Evolutionary conservation across 2,797 vertebrate species (phyloP).

Genomic region (Halcyon badia): DNA sequence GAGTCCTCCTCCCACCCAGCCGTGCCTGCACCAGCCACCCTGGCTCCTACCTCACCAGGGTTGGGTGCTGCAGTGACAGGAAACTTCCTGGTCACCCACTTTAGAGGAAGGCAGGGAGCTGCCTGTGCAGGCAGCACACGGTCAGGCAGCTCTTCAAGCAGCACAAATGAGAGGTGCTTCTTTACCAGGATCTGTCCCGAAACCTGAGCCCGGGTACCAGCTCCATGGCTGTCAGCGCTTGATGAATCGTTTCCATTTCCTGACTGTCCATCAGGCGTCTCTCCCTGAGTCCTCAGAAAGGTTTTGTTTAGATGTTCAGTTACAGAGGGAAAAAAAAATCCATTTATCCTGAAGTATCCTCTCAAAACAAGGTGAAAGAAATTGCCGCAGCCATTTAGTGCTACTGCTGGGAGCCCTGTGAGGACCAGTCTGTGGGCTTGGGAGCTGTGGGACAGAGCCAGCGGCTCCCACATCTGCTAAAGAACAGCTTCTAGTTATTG

Average conservation of each 20-base stretch:
- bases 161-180: constrained; percentile 17
- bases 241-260: constrained; percentile 79
- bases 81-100: accelerated
- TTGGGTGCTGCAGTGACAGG: not conserved
- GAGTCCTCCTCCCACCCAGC: not conserved
- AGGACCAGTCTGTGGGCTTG: not conserved
- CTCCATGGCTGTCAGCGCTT: constrained; percentile 27
- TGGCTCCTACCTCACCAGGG: not conserved
- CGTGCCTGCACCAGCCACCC: accelerated
- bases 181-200: constrained; percentile 10
- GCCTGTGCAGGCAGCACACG: not conserved
- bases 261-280: constrained; percentile 72
- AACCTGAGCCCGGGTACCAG: constrained; percentile 69
- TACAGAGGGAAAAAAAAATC: not conserved
- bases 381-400: not conserved
- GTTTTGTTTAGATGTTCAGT: constrained; percentile 46
- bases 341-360: constrained; percentile 16
- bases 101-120: not conserved
- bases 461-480: not conserved
- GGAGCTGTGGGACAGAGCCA: accelerated
- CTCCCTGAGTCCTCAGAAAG: not conserved
- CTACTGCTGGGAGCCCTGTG: not conserved
- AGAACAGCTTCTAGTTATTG: not conserved
- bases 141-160: constrained; percentile 36
- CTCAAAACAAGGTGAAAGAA: constrained; percentile 61